These are phyloP conservation scores for Zapornia atra DNA, from an alignment of 2,113 vertebrate species.

Conservation along the genomic window DNA sequence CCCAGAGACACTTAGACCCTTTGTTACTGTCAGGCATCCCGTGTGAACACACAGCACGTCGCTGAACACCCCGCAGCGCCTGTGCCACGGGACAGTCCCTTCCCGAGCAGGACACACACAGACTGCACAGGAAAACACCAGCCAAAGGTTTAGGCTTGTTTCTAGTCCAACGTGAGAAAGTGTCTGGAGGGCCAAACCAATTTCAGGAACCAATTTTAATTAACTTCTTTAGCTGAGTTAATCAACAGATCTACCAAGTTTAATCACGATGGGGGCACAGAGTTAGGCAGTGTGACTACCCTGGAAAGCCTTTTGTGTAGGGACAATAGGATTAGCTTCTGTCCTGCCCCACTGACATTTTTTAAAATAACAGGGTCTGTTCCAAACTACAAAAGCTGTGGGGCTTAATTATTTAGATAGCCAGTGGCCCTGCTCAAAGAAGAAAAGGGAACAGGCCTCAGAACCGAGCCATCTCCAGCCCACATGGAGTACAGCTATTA, in stretches of 20 bases:
- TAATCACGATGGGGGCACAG: background rate
- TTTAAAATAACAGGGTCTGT: constrained; percentile 49
- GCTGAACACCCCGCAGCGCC: rapidly evolving
- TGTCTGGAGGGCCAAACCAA: constrained; percentile 42
- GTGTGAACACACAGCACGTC: rapidly evolving
- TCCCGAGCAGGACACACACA: background rate
- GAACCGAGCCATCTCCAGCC: background rate
- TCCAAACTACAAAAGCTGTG: constrained; percentile 36
- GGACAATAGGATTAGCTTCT: constrained; percentile 21
- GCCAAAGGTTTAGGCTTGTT: background rate
- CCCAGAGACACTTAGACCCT: background rate
- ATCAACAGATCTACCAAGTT: constrained; percentile 48
- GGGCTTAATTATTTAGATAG: constrained; percentile 61
- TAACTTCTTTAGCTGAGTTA: constrained; percentile 58
- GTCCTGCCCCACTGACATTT: constrained; percentile 48
- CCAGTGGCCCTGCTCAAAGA: constrained; percentile 46
- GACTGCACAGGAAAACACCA: background rate
- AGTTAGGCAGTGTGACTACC: background rate
- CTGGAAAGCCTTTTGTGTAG: background rate
- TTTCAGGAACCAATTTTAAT: constrained; percentile 45
- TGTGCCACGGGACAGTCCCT: rapidly evolving
- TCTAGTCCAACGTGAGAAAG: background rate
- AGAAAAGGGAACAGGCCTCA: constrained; percentile 47
- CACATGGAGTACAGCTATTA: constrained; percentile 42
- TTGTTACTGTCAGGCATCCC: background rate